Percentiles rank a stretch among this genome's conserved stretches.
phyloP scores from a whole-genome alignment of 2,888 invertebrate genomes.

The Drosophila maculinotata region DNA sequence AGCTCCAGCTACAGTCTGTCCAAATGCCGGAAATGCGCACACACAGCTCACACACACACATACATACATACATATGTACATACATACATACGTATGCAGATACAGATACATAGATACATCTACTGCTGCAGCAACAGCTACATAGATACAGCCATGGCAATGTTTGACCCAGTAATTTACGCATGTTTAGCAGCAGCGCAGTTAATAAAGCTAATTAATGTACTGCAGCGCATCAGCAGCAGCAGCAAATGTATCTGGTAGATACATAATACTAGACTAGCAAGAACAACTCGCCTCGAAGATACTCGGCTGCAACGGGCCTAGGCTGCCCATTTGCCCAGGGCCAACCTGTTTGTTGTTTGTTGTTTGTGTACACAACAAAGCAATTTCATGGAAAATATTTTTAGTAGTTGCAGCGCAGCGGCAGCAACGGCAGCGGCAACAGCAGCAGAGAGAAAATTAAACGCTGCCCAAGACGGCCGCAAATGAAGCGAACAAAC shows the following conservation, averaged over 20 bases:
- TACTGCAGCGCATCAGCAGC: conserved; percentile 56
- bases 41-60: conserved; percentile 19
- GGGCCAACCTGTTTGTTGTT: conserved; percentile 68
- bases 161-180: conserved; percentile 79
- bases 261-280: conserved; percentile 24
- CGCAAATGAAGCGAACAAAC: conserved; percentile 58
- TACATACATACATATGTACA: conserved; percentile 17
- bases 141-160: conserved; percentile 43
- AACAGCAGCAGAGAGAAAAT: conserved; percentile 59
- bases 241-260: conserved; percentile 31
- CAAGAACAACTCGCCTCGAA: conserved; percentile 4
- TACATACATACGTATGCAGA: conserved; percentile 27
- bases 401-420: conserved; percentile 67
- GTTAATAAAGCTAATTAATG: conserved; percentile 79
- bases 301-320: conserved; percentile 26
- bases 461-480: conserved; percentile 60
- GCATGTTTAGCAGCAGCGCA: conserved; percentile 74
- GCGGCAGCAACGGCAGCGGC: conserved; percentile 50
- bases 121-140: conserved; percentile 19
- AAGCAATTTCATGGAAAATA: conserved; percentile 77
- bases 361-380: conserved; percentile 72
- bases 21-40: conserved; percentile 57
- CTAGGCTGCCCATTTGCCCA: conserved; percentile 35
- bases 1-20: conserved; percentile 25
- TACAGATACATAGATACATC: conserved; percentile 16